Evolutionary conservation across 2,113 vertebrate species (phyloP), one percentile per base, ranked within the genome.

Genomic region (Loxodonta africana): DNA sequence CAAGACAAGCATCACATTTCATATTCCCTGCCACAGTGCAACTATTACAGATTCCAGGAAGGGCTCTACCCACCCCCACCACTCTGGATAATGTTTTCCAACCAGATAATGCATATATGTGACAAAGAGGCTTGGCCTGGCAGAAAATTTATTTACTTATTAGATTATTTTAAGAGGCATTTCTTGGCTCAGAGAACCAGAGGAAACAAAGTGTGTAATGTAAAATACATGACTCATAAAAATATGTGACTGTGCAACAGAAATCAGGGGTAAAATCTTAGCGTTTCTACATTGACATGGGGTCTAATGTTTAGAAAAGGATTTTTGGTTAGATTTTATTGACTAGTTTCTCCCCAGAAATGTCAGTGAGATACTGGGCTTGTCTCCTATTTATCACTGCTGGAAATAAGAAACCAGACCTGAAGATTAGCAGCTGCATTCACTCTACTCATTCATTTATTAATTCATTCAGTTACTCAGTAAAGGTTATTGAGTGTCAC

Each of bases 101-200:
- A 69, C 28, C 62, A 93, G 62, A 83, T 91, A 83, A 94, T 90
- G 78, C 57, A 84, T 81, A 60, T 80, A 95, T 51, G 30, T 92
- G 81, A 94, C 62, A 86, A 88, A 86, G 74, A 87, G 17, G 48
- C 80, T 95, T 95, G 94, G 46, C 81, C 62, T 84, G 37, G 84
- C 78, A 80, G 92, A 71, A 95, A 91, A 95, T 92, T 63, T 89
- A 95, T 96, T 95, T 95, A 87, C 90, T 97, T 91, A 93, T 83
- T 96, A 74, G 53, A 76, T 97, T 94, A 83, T 95, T 95, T 96
- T 83, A 97, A 95, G 95, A 96, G 88, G 37, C 28, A 94, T n/a
- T 97, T 96, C n/a, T 96, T 96, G 81, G 51, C 37, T 96, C 15
- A 87, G 69, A 96, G 84, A 97, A 82, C 44, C 53, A 8, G 30